A percentile compares a stretch with the other conserved stretches of the same genome.
Evolutionary conservation across 2,797 vertebrate genomes (phyloP).

Genomic region (Enteromius argenteus): DNA sequence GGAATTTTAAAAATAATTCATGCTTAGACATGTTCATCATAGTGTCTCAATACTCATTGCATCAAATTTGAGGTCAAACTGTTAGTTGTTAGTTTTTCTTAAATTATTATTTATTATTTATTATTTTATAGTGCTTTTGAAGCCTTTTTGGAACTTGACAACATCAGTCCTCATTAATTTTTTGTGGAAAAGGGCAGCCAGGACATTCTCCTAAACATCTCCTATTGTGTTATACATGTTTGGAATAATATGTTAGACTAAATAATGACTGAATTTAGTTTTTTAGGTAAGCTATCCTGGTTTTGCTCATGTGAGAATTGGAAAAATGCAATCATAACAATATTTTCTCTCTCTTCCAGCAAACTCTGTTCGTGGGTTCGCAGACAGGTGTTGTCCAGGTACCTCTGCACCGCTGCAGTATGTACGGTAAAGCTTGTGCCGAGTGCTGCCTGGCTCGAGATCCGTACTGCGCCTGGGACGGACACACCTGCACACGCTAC

Average conservation of each 20-base stretch:
- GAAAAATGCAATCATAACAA: not conserved
- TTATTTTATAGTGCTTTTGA: not conserved
- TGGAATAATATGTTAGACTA: not conserved
- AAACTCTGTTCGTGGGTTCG: conserved; percentile 89
- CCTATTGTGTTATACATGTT: not conserved
- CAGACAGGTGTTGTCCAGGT: conserved; percentile 84
- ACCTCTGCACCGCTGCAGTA: conserved; percentile 88
- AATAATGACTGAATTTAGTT: not conserved
- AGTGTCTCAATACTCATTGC: not conserved
- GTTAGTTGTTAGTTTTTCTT: not conserved
- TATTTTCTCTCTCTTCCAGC: conserved; percentile 72
- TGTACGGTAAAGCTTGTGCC: conserved; percentile 89
- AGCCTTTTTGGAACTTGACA: not conserved
- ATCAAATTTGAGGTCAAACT: not conserved
- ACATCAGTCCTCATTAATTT: not conserved
- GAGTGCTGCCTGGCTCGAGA: conserved; percentile 96
- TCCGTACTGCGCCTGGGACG: conserved; percentile 95
- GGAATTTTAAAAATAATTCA: not conserved
- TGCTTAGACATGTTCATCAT: too few relatives aligned
- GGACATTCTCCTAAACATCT: not conserved
- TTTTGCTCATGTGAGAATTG: not conserved
- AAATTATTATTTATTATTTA: not conserved
- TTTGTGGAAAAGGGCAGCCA: not conserved
- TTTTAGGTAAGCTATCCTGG: not conserved
- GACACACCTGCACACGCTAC: conserved; percentile 83